Evolutionary conservation across 2,113 vertebrate genomes (phyloP).

Genomic region (Microcebus lehilahytsara): DNA sequence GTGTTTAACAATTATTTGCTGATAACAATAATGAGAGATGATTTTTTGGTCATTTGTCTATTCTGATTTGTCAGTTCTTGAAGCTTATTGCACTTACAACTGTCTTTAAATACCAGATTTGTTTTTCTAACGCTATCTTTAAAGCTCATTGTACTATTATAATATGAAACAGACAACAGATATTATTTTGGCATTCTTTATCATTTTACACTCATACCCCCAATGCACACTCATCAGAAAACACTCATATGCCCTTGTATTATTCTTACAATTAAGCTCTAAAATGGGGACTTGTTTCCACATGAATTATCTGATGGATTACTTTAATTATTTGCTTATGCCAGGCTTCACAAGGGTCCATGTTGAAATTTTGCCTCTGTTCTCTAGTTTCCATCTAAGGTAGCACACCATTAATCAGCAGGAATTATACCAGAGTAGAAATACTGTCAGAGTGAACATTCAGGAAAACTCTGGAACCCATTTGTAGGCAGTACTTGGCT

Average conservation of each 20-base stretch:
- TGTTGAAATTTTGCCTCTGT: background rate
- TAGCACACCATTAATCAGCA: background rate
- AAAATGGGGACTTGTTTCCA: background rate
- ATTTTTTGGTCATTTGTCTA: background rate
- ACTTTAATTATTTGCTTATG: background rate
- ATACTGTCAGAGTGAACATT: background rate
- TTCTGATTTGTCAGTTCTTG: background rate
- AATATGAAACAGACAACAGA: background rate
- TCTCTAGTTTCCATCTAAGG: background rate
- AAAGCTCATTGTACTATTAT: background rate
- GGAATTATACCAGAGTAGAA: background rate
- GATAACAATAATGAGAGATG: background rate
- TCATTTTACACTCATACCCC: background rate
- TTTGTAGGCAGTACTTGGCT: background rate
- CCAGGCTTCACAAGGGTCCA: background rate
- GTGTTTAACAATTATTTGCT: background rate
- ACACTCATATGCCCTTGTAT: background rate
- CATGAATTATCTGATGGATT: background rate
- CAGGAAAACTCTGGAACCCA: background rate
- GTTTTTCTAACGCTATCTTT: background rate
- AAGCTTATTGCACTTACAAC: background rate
- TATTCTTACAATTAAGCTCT: background rate
- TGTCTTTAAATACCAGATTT: background rate
- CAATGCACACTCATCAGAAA: background rate
- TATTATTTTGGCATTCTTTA: background rate